Evolutionary conservation across 2,797 vertebrate genomes (phyloP), one percentile per base, ranked within the genome.

Genomic region (Gambelia wislizenii): DNA sequence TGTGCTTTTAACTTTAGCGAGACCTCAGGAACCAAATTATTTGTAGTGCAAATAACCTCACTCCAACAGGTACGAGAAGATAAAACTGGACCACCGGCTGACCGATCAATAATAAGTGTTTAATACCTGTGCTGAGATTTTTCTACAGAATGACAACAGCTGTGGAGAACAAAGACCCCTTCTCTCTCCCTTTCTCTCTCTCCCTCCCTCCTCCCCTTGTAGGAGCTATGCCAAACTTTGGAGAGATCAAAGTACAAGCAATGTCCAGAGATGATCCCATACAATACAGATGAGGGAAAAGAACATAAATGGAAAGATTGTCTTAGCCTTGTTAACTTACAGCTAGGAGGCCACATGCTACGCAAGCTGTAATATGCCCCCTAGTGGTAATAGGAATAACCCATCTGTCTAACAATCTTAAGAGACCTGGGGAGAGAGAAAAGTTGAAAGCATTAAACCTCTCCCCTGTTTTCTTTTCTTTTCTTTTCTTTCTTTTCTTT

Each of bases 151-250:
- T 92, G 94, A 92, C 93, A 93, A 92, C 95, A 95, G 94, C 96
- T 95, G 94, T 92, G 93, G 91, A 94, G 95, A 96, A 96, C 94
- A 96, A 96, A 96, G 95, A 91, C 95, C 93, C 81, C 1, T 89
- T 94, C 86, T 87, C 94, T 92, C 89, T 82, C 85, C 79, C 94
- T 93, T 86, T 87, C 94, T 91, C 90, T 82, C 87, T 77, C 94
- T 82, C 56, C 33, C 1, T 5, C 33, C 30, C 52, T 20, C 76
- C 36, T 30, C 30, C 12, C 12, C 18, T 88, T 90, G 92, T 82
- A 87, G 94, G 93, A 95, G 80, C 1, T 0, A 70, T 90, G 95
- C 95, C 95, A 96, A 93, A 95, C 89, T 95, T 95, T 93, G 84
- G 64, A 25, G 84, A 94, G 95, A 96, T 96, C 95, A 96, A 96